Evolutionary conservation across 2,888 invertebrate species (phyloP).

Genomic region (Pediacus dermestoides): DNA sequence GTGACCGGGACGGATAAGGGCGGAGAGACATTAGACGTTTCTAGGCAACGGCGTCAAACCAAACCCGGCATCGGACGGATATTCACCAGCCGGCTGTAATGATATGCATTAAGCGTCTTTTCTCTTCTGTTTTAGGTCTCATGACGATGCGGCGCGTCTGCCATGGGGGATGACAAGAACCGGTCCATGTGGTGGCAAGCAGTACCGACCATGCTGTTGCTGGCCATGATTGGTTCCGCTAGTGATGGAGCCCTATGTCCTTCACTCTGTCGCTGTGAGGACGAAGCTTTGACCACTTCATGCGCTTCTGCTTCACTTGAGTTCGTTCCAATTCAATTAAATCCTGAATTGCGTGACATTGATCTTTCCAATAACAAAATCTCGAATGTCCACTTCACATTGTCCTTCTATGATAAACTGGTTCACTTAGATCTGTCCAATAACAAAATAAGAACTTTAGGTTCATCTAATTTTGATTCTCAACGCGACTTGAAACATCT

Average conservation of each 20-base stretch:
- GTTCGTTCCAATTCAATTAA: conserved; percentile 83
- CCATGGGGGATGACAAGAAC: conserved; percentile 48
- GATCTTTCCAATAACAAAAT: conserved; percentile 83
- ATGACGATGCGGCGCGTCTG: conserved; percentile 44
- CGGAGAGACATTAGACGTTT: conserved; percentile 29
- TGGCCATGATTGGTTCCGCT: conserved; percentile 44
- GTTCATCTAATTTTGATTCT: conserved; percentile 76
- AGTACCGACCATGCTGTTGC: conserved; percentile 47
- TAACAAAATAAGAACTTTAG: conserved; percentile 77
- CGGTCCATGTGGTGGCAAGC: conserved; percentile 48
- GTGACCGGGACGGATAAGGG: conserved; percentile 31
- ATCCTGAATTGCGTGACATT: conserved; percentile 80
- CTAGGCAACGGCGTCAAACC: conserved; percentile 29
- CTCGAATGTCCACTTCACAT: conserved; percentile 70
- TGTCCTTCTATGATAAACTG: conserved; percentile 77
- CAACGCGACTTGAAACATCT: conserved; percentile 71
- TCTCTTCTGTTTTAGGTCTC: conserved; percentile 43
- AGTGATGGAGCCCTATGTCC: conserved; percentile 60
- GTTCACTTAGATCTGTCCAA: conserved; percentile 76
- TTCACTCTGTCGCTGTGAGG: conserved; percentile 75
- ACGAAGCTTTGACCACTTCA: conserved; percentile 71
- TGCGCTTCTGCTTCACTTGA: conserved; percentile 77
- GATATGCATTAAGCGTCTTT: conserved; percentile 17
- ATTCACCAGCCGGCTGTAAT: conserved; percentile 15
- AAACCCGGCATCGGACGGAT: conserved; percentile 14